Base-by-base conservation (phyloP, 1,140 invertebrate species). In the Wiebesia pumilae region DNA sequence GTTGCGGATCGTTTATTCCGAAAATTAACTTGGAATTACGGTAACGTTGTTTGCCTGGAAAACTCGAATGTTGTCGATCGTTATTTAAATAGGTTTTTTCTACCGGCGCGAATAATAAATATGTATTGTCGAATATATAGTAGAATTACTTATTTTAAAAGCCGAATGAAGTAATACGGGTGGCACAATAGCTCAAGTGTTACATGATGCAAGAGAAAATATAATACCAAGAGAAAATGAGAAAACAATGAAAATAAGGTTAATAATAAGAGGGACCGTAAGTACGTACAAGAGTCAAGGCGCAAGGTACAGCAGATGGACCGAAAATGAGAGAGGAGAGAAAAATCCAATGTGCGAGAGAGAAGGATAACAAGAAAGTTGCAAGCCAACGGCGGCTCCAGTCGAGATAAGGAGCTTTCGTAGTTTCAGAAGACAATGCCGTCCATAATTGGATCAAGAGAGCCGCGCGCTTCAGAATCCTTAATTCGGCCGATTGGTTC, bases 361-460 rank as follows among this genome's bases (percentile, higher is more conserved):
- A 54, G 51, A 54, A 54, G 51, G 51, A 54, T 2, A 54, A 54
- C 51, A 54, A 54, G 65, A 38, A 35, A 40, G 33, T 35, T 69
- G 65, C 65, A 33, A 69, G 40, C 43, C 84, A 65, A n/a, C 62
- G 73, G 87, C 88, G 33, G 47, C 58, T 40, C 27, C n/a, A 65
- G 83, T 84, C 83, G 89, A 91, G 90, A 91, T 92, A 91, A 92
- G 90, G 88, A 88, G 88, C 89, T 89, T 89, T 89, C 86, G 90
- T 89, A 91, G 90, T 90, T 90, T 82, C 87, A 85, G 88, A 90
- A 92, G 90, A 92, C 90, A 92, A 92, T 91, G 89, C 89, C 89
- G 88, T 83, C 89, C 90, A 90, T 92, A 92, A 92, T 92, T 91
- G 91, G 90, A 91, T 92, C 89, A 90, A 88, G 89, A 91, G 89